Evolutionary conservation across 2,888 invertebrate genomes (phyloP), one percentile per base, ranked within the genome.

Genomic region (Abscondita cerata): DNA sequence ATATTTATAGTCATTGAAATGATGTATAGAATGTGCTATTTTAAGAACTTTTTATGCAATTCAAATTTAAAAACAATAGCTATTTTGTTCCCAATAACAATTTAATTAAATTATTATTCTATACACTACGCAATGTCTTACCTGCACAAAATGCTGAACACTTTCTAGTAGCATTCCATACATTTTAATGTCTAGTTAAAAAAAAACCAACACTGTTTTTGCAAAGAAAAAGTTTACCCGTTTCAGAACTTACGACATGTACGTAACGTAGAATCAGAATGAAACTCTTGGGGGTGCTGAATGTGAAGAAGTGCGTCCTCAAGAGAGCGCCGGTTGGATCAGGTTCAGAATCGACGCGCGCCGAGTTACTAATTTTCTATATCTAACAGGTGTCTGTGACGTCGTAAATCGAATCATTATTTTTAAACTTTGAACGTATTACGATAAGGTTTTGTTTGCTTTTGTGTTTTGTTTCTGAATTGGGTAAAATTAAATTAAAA

Each of bases 141-240:
- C 86, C 83, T 85, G 84, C 44, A 87, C 81, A 72, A 84, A 86
- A 75, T 86, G 82, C 71, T 87, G 86, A 44, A 87, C 84, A 75
- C 86, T 86, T 75, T 87, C 86, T 72, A 88, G 75, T 54, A 87
- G 78, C 84, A 88, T 87, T 52, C 87, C 87, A 75, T 88, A 87
- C 87, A 88, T 87, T 67, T 64, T 74, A 40, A 56, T 38, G 12
- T 18, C 36, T 18, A 20, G 11, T 52, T 34, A 36, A 19, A 13
- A 41, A 41, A 15, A 19, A 11, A 15, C 6, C n/a, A 44, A 44
- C 16, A 40, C n/a, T n/a, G n/a, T n/a, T n/a, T n/a, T n/a, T n/a
- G n/a, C n/a, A 40, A 36, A 2, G 12, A 36, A 12, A 36, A 36
- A 36, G 5, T n/a, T 9, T 36, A 2, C 11, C 4, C 12, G 40